phyloP scores from a whole-genome alignment of 2,113 vertebrate genomes.

The Corapipo altera region DNA sequence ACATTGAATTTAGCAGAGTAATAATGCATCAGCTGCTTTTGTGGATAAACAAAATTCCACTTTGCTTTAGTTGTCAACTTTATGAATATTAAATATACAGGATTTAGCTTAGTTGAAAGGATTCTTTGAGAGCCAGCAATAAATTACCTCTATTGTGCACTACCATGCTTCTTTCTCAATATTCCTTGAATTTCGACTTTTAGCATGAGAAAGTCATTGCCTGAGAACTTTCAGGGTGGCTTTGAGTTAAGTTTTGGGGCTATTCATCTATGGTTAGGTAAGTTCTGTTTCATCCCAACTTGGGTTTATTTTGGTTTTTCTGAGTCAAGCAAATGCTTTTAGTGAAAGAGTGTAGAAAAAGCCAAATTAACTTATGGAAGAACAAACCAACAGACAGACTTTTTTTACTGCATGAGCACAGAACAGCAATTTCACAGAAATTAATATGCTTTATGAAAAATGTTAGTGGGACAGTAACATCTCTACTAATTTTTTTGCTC shows the following conservation, averaged over 20 bases:
- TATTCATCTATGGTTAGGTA: neutral
- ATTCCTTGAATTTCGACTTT: neutral
- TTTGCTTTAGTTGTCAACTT: neutral
- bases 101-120: neutral
- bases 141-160: neutral
- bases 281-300: neutral
- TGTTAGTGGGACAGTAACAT: neutral
- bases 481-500: neutral
- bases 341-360: neutral
- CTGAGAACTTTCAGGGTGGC: neutral
- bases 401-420: neutral
- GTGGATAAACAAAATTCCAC: constrained; percentile 17
- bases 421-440: neutral
- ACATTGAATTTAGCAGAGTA: neutral
- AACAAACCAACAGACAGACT: neutral
- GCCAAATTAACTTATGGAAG: neutral
- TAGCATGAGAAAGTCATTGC: neutral
- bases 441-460: neutral
- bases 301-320: neutral
- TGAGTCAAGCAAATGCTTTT: neutral
- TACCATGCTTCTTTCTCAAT: neutral
- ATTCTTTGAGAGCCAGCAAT: neutral
- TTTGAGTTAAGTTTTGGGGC: neutral
- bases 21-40: neutral
- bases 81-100: neutral